phyloP scores from a whole-genome alignment of 2,888 invertebrate species.

The Vanessa cardui region DNA sequence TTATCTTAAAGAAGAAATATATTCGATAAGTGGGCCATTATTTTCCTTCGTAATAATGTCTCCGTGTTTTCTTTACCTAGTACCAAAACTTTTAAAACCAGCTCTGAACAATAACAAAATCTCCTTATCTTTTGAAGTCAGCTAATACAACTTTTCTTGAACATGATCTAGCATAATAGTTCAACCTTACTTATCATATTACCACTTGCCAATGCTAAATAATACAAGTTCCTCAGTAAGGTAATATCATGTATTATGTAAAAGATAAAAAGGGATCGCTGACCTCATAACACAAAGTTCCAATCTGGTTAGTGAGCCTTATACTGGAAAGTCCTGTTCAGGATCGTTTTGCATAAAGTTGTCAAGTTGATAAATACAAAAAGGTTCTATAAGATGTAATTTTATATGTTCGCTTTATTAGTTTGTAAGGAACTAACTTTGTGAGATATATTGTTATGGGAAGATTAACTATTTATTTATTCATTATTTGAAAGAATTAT shows the following conservation, averaged over 20 bases:
- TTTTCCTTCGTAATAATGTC: too few species aligned
- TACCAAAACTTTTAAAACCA: too few species aligned
- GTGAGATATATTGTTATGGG: background rate
- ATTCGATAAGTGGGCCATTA: too few species aligned
- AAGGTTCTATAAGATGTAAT: too few species aligned
- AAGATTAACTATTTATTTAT: too few species aligned
- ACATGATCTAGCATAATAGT: background rate
- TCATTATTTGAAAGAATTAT: too few species aligned
- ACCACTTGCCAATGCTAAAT: background rate
- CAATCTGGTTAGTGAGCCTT: slow-evolving; percentile 15
- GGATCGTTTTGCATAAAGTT: background rate
- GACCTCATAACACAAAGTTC: slow-evolving; percentile 7
- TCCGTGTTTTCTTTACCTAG: too few species aligned
- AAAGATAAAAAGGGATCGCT: slow-evolving; percentile 13
- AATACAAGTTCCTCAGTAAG: slow-evolving; percentile 7
- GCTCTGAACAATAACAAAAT: too few species aligned
- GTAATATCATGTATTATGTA: slow-evolving; percentile 12
- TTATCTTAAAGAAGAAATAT: too few species aligned
- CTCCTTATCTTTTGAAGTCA: too few species aligned
- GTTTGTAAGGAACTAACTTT: background rate
- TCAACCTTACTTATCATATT: slow-evolving; percentile 1
- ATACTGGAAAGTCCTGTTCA: slow-evolving; percentile 2
- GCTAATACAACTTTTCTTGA: background rate
- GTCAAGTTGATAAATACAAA: background rate
- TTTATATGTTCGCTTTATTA: too few species aligned